These are phyloP conservation scores for Leucophenga varia DNA, from an alignment of 1,140 invertebrate species.

Conservation along the genomic window DNA sequence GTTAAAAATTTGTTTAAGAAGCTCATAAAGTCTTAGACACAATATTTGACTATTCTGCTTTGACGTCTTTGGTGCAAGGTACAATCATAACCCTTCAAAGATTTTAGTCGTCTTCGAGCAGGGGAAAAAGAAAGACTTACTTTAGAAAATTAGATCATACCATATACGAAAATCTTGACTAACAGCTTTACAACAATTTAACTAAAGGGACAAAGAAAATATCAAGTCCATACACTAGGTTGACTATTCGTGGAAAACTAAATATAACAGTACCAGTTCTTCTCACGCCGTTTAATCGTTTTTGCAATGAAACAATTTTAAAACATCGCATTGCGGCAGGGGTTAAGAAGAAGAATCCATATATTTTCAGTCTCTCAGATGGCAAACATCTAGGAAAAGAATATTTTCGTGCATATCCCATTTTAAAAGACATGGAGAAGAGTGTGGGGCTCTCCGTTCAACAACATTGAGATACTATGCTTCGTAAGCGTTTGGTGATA, in stretches of 20 bases:
- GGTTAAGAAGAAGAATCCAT: neutral
- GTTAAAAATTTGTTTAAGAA: neutral
- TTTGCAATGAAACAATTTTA: neutral
- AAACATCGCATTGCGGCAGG: neutral
- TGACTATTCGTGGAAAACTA: neutral
- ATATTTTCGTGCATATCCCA: neutral
- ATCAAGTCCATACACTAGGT: neutral
- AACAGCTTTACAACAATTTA: neutral
- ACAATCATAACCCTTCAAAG: neutral
- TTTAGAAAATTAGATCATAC: neutral
- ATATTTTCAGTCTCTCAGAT: constrained; percentile 1
- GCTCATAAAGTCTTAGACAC: neutral
- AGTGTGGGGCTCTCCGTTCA: neutral
- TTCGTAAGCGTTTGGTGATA: neutral
- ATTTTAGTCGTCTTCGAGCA: neutral
- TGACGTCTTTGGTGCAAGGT: neutral
- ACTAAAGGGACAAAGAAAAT: neutral
- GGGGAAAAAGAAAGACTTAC: constrained; percentile 5
- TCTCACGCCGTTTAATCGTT: neutral
- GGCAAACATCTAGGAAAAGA: neutral
- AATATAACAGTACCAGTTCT: constrained; percentile 1
- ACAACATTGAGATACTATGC: neutral
- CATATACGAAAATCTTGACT: neutral
- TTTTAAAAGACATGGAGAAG: neutral
- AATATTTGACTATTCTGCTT: neutral